A percentile compares a stretch with the other conserved stretches of the same genome.
Evolutionary conservation across 2,888 invertebrate species (phyloP).

Genomic region (Nephrotoma flavescens): DNA sequence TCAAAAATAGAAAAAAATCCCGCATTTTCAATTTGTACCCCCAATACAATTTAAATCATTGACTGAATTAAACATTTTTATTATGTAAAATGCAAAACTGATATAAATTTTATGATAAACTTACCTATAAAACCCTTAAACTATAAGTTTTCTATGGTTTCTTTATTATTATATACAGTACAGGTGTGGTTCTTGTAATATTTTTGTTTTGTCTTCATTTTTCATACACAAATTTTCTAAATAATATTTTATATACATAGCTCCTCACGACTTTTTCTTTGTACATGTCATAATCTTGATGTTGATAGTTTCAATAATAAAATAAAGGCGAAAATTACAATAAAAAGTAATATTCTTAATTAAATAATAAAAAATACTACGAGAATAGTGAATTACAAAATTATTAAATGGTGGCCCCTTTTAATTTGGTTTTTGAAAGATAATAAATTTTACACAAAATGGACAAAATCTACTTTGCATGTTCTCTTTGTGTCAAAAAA

Average conservation of each 20-base stretch:
- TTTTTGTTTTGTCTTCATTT: not conserved
- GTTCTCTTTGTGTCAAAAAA: not conserved
- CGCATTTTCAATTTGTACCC: no score
- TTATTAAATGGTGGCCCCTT: not conserved
- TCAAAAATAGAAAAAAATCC: no score
- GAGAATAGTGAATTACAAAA: no score
- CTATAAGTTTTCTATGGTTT: not conserved
- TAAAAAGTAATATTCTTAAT: not conserved
- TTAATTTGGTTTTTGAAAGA: not conserved
- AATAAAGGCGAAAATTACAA: not conserved
- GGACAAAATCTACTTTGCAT: not conserved
- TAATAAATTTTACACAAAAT: not conserved
- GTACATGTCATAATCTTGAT: not conserved
- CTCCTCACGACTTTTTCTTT: not conserved
- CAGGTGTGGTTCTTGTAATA: not conserved
- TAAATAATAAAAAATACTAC: not conserved
- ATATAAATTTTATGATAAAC: not conserved
- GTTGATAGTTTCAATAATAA: not conserved
- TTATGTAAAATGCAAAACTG: not conserved
- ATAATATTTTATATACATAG: not conserved
- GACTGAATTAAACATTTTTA: not conserved
- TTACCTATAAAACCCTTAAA: not conserved
- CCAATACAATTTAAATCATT: not conserved
- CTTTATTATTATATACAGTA: not conserved
- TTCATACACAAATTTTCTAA: not conserved